phyloP scores from a whole-genome alignment of 2,113 vertebrate species.

The Hemicordylus capensis region DNA sequence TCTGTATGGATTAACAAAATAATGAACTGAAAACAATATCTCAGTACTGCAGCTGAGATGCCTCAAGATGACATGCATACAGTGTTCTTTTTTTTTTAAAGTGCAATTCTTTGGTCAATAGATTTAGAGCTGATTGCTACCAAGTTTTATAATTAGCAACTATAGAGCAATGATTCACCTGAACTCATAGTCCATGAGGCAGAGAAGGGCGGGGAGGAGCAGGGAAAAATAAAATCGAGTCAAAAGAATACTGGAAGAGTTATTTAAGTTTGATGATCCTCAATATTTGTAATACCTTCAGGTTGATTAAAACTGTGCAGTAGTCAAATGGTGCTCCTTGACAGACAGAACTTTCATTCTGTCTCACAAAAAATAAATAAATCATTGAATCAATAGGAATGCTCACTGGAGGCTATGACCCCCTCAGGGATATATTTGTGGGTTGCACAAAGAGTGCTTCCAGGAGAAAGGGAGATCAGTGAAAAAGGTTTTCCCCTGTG shows the following conservation, averaged over 20 bases:
- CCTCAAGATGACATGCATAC: constrained; percentile 39
- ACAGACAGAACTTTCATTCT: constrained; percentile 3
- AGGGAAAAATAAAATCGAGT: constrained; percentile 38
- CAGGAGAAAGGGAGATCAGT: too few relatives aligned
- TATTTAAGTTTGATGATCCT: constrained; percentile 50
- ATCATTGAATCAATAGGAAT: neutral
- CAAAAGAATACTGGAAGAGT: constrained; percentile 56
- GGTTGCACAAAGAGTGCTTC: too few relatives aligned
- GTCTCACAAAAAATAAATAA: constrained; percentile 28
- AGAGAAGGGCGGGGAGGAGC: constrained; percentile 48
- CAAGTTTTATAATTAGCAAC: constrained; percentile 59
- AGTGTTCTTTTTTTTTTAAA: constrained; percentile 35
- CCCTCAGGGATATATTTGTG: too few relatives aligned
- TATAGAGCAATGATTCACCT: constrained; percentile 64
- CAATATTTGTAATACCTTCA: constrained; percentile 60
- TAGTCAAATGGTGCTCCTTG: constrained; percentile 19
- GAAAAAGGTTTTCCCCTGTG: too few relatives aligned
- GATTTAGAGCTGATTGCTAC: constrained; percentile 49
- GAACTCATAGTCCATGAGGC: constrained; percentile 61
- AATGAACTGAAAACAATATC: neutral
- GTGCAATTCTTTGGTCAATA: constrained; percentile 35
- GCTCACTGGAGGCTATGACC: too few relatives aligned
- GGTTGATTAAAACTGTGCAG: constrained; percentile 27
- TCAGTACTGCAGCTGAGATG: constrained; percentile 25
- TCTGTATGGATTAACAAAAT: constrained; percentile 42